These are phyloP conservation scores for Enteromius unitaeniatus DNA, from an alignment of 2,797 vertebrate genomes.

Conservation along the genomic window DNA sequence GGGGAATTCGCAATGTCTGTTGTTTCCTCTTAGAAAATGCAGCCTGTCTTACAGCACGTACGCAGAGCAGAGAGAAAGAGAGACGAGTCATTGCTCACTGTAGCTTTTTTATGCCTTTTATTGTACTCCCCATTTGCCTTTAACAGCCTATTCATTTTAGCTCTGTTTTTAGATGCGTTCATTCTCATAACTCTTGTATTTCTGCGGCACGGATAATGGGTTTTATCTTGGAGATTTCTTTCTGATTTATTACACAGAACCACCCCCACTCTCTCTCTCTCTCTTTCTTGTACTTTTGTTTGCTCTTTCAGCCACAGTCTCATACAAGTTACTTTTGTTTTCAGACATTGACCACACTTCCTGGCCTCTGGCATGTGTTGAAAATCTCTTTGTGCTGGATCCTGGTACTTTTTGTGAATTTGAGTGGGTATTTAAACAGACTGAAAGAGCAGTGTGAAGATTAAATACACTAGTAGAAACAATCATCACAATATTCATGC, in stretches of 20 bases:
- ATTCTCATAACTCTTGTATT: conserved; percentile 49
- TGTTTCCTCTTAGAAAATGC: conserved; percentile 44
- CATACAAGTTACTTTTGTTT: conserved; percentile 48
- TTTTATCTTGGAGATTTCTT: conserved; percentile 45
- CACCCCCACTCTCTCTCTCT: neutral
- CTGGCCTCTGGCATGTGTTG: conserved; percentile 34
- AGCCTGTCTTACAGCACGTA: conserved; percentile 41
- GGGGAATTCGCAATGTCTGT: conserved; percentile 33
- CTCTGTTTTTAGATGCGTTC: conserved; percentile 28
- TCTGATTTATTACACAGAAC: conserved; percentile 52
- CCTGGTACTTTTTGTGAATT: conserved; percentile 15
- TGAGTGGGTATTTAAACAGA: conserved; percentile 16
- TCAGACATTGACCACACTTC: conserved; percentile 39
- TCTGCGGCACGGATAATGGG: conserved; percentile 32
- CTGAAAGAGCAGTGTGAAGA: neutral
- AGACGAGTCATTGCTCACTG: conserved; percentile 45
- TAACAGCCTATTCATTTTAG: conserved; percentile 40
- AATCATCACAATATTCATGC: conserved; percentile 15
- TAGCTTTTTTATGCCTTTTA: conserved; percentile 38
- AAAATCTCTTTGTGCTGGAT: conserved; percentile 10
- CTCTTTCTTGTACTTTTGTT: neutral
- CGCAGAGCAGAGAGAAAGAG: conserved; percentile 1
- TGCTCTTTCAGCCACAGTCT: conserved; percentile 22
- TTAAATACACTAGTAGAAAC: conserved; percentile 1
- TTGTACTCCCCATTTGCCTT: conserved; percentile 45